Evolutionary conservation across 2,113 vertebrate genomes (phyloP).

Genomic region (Sula dactylatra): DNA sequence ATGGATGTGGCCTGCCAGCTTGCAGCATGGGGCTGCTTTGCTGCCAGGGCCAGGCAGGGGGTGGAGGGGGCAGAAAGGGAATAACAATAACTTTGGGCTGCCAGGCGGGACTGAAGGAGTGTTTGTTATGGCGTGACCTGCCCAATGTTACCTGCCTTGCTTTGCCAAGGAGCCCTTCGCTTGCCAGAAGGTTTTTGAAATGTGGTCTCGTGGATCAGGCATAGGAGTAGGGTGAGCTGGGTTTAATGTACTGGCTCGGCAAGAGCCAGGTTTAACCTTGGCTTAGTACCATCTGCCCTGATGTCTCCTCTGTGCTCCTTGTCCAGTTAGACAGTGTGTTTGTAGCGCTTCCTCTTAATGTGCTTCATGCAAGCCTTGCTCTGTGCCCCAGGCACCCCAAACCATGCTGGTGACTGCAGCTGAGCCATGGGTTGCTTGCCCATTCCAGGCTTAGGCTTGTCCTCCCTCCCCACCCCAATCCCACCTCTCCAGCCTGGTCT

Average conservation of each 20-base stretch:
- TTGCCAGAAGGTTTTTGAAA: not conserved
- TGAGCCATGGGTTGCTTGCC: not conserved
- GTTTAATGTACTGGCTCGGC: not conserved
- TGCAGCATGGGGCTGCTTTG: rapidly evolving
- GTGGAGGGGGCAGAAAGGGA: not conserved
- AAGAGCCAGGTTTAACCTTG: not conserved
- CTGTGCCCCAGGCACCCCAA: not conserved
- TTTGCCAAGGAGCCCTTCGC: not conserved
- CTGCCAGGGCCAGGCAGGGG: not conserved
- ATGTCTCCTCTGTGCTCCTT: not conserved
- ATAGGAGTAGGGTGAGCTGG: not conserved
- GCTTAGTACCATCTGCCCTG: not conserved
- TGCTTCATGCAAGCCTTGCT: not conserved
- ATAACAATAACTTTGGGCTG: not conserved
- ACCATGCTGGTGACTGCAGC: not conserved
- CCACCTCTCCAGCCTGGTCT: not conserved
- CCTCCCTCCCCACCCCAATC: not conserved
- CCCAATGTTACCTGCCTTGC: not conserved
- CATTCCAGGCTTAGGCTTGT: not conserved
- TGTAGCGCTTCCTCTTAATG: not conserved
- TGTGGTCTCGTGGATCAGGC: rapidly evolving
- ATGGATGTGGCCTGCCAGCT: conserved; percentile 8
- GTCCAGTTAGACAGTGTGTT: not conserved
- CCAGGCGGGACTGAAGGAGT: not conserved
- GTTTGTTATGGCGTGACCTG: not conserved